Evolutionary conservation across 2,888 invertebrate genomes (phyloP).

Genomic region (Prosapia bicincta): DNA sequence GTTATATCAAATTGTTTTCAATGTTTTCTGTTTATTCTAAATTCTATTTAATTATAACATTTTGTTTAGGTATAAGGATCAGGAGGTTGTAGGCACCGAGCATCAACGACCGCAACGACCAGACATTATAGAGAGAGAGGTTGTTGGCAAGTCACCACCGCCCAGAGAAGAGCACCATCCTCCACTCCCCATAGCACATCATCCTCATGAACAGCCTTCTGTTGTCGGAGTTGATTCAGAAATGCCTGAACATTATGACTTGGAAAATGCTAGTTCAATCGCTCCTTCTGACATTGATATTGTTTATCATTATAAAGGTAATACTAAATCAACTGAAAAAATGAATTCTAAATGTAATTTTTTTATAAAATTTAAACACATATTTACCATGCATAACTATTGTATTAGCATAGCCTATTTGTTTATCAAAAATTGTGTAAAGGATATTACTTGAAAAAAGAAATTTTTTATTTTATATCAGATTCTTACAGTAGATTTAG

Average conservation of each 20-base stretch:
- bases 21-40: no score
- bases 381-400: no score
- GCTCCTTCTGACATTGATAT: constrained; percentile 97
- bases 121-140: constrained; percentile 90
- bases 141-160: constrained; percentile 78
- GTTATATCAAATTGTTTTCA: no score
- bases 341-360: no score
- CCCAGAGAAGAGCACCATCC: constrained; percentile 76
- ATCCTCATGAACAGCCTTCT: constrained; percentile 67
- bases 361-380: no score
- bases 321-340: neutral
- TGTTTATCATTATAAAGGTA: constrained; percentile 89
- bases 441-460: no score
- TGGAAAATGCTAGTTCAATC: constrained; percentile 96
- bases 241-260: constrained; percentile 89
- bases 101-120: constrained; percentile 80
- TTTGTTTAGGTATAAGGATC: constrained; percentile 63
- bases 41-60: no score
- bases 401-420: no score
- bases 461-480: no score
- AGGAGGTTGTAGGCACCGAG: constrained; percentile 58
- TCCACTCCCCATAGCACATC: constrained; percentile 64
- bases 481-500: no score
- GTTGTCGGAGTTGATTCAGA: constrained; percentile 60
- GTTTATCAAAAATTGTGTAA: no score